Conservation (phyloP, 2,113 vertebrate genomes). For the Calyptommatus sinebrachiatus region DNA sequence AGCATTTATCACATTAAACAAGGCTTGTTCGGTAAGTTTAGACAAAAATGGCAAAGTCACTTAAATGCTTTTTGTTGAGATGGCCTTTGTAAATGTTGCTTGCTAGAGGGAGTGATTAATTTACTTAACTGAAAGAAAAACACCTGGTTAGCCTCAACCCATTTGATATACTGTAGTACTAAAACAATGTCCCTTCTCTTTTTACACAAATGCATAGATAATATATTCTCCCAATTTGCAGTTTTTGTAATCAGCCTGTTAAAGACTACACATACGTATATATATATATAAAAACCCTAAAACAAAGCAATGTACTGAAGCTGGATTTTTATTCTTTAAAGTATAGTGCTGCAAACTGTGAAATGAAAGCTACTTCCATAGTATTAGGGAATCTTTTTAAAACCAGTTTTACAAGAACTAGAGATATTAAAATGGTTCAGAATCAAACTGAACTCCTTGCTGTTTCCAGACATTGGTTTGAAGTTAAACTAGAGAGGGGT, state of each 20-base stretch:
- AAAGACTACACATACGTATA: background rate
- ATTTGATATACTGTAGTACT: conserved; percentile 5
- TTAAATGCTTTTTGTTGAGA: conserved; percentile 63
- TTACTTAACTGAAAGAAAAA: conserved; percentile 51
- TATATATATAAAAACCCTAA: conserved; percentile 2
- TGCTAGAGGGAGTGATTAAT: conserved; percentile 57
- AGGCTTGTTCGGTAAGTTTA: conserved; percentile 60
- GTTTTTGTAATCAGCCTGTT: background rate
- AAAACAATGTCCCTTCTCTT: background rate
- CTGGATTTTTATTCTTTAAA: background rate
- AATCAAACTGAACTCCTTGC: no score
- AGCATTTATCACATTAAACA: conserved; percentile 74
- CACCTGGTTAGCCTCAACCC: conserved; percentile 32
- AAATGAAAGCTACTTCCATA: no score
- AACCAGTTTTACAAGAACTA: no score
- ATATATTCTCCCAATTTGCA: background rate
- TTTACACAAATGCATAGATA: background rate
- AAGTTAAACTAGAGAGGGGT: no score
- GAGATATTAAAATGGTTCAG: no score
- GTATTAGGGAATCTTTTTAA: no score
- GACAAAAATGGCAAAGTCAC: conserved; percentile 57
- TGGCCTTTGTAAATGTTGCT: conserved; percentile 58
- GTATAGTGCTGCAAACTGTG: background rate
- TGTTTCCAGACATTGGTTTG: no score
- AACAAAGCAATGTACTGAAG: background rate